Conservation (phyloP, 23 tunicate species). For the Oikopleura albicans region DNA sequence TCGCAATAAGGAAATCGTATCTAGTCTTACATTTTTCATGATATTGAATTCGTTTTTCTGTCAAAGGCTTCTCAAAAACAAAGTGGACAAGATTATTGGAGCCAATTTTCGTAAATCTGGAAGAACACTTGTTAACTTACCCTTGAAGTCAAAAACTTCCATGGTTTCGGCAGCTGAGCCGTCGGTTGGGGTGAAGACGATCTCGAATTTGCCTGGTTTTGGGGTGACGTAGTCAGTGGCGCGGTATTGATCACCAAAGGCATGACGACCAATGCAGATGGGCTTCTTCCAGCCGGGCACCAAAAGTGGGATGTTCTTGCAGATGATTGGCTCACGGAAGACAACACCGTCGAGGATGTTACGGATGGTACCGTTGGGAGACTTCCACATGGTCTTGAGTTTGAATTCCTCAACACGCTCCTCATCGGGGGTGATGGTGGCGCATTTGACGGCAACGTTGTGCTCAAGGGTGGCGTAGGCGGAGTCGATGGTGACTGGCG, state of each 20-base stretch:
- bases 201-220: conserved; percentile 57
- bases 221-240: conserved; percentile 88
- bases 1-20: no score
- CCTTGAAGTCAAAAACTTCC: conserved; percentile 85
- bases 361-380: conserved; percentile 7
- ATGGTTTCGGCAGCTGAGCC: conserved; percentile 29
- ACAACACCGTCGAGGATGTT: conserved; percentile 14
- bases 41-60: no score
- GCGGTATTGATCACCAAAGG: conserved; percentile 85
- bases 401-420: conserved; percentile 15
- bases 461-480: conserved; percentile 12
- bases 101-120: no score
- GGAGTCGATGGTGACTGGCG: conserved; percentile 1
- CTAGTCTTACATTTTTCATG: no score
- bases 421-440: conserved; percentile 11
- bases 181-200: conserved; percentile 41
- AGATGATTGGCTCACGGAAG: conserved; percentile 70
- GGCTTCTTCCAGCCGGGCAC: conserved; percentile 85
- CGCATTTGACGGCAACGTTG: conserved; percentile 13
- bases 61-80: no score
- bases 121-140: no score
- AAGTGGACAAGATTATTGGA: no score
- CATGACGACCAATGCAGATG: conserved; percentile 77
- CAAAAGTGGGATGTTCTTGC: conserved; percentile 66
- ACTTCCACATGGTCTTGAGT: background rate